phyloP scores from a whole-genome alignment of 2,113 vertebrate genomes.

The Terrapene triunguis region DNA sequence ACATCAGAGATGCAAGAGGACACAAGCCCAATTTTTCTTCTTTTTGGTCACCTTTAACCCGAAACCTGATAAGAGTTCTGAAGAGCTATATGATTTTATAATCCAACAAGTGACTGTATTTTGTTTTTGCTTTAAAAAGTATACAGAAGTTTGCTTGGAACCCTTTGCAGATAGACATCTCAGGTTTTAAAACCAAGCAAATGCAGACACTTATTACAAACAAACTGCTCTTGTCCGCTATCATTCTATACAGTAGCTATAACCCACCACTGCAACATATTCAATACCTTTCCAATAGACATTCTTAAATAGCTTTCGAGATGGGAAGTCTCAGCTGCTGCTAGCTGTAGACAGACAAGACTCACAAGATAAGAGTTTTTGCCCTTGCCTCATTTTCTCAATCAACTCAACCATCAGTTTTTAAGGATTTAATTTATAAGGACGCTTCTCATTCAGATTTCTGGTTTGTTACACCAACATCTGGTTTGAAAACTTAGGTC shows the following conservation, averaged over 20 bases:
- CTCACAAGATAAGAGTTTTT: not conserved
- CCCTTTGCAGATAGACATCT: not conserved
- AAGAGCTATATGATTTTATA: not conserved
- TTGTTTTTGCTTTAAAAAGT: not conserved
- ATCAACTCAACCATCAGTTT: accelerated
- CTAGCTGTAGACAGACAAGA: not conserved
- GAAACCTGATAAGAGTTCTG: not conserved
- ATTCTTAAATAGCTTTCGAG: not conserved
- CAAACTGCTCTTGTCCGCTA: not conserved
- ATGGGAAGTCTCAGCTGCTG: accelerated
- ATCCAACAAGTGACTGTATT: not conserved
- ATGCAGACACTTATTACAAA: not conserved
- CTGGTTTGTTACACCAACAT: not conserved
- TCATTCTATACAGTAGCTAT: not conserved
- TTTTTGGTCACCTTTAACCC: not conserved
- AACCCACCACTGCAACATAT: not conserved
- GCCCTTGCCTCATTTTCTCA: not conserved
- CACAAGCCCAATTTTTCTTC: accelerated
- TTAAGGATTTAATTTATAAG: not conserved
- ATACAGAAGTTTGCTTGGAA: not conserved
- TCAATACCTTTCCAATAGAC: not conserved
- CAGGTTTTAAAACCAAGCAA: not conserved
- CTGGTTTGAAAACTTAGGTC: constrained; percentile 1
- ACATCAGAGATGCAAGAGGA: not conserved
- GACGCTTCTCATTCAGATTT: not conserved